Evolutionary conservation across 1,140 invertebrate species (phyloP), one percentile per base, ranked within the genome.

Genomic region (Diorhabda sublineata): DNA sequence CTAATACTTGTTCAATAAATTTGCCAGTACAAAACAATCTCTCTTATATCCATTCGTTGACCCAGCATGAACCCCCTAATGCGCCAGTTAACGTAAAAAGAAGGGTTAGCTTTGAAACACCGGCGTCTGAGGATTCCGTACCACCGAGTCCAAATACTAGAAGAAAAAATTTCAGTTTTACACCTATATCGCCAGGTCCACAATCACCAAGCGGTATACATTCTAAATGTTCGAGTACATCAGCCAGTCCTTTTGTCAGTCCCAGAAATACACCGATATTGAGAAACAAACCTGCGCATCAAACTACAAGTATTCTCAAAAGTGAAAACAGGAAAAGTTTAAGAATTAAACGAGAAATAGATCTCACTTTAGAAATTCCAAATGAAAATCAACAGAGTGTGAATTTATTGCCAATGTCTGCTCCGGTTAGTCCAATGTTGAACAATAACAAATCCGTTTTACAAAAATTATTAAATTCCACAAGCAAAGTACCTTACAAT

Each of bases 241-340:
- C 84, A 66, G 87, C 87, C n/a, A 92, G 90, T 79, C 92, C 92
- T 2, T 95, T 95, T 79, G 91, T 94, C 2, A 94, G 92, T 74
- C 93, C 92, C 1, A 83, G 91, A 42, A 89, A 90, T 69, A 93
- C 92, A 2, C 90, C 91, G 2, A 85, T 91, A 2, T 87, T 87
- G 7, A 83, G 90, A 70, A 78, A 72, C 68, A 77, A 79, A 72
- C 71, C 61, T 56, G 67, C 61, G 58, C 66, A 75, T 67, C 70
- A 76, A 58, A 75, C 65, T 69, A 63, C 69, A 42, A 69, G 71
- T 60, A 69, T 74, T 59, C 26, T 71, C 45, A 45, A 61, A 26
- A 58, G 45, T 11, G 66, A 69, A 11, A 72, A 63, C 66, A 66
- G 70, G 45, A 71, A 72, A 71, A 43, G 60, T 5, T 44, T 70